Evolutionary conservation across 2,888 invertebrate species (phyloP).

Genomic region (Coenonympha arcania): DNA sequence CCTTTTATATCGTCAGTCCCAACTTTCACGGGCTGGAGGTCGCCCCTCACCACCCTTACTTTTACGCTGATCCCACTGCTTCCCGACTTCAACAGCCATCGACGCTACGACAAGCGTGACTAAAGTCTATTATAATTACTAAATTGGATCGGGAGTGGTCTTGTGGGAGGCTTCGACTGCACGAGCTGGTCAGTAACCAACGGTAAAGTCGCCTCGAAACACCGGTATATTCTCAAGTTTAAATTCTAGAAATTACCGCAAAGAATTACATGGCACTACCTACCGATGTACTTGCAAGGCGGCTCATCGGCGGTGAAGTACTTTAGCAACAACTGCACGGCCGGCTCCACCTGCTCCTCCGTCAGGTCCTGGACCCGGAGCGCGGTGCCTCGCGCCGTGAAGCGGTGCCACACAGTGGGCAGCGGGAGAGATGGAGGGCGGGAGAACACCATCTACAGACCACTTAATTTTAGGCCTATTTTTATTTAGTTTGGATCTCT

Average conservation of each 20-base stretch:
- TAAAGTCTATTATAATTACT: too few relatives aligned
- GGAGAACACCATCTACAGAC: constrained; percentile 53
- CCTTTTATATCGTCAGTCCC: too few relatives aligned
- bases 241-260: background rate
- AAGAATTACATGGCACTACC: constrained; percentile 19
- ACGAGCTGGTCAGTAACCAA: too few relatives aligned
- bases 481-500: too few relatives aligned
- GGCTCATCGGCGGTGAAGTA: constrained; percentile 71
- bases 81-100: too few relatives aligned
- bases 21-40: too few relatives aligned
- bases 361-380: constrained; percentile 68
- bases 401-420: constrained; percentile 60
- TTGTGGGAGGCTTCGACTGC: too few relatives aligned
- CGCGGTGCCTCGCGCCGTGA: constrained; percentile 39
- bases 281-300: constrained; percentile 66
- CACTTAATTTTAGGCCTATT: background rate
- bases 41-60: too few relatives aligned
- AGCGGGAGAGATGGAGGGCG: constrained; percentile 52
- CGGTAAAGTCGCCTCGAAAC: too few relatives aligned
- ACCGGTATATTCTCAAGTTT: too few relatives aligned
- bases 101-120: too few relatives aligned
- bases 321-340: constrained; percentile 51
- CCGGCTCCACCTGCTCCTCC: constrained; percentile 52
- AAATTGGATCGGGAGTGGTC: too few relatives aligned
- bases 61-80: background rate